phyloP scores from a whole-genome alignment of 1,140 invertebrate species.

The Neodiprion pinetum region DNA sequence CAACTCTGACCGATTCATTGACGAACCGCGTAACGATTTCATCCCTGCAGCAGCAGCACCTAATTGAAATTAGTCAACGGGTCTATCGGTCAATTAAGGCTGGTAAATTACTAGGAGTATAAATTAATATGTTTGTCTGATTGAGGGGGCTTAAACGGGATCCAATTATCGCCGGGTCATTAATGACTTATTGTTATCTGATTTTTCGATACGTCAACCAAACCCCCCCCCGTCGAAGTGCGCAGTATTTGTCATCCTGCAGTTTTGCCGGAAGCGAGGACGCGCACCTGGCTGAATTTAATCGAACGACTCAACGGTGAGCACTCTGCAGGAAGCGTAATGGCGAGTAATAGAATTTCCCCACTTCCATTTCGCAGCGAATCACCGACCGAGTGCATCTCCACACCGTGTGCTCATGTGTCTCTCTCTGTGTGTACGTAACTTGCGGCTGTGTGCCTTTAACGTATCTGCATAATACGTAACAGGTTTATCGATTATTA shows the following conservation, averaged over 20 bases:
- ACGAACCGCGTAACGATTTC: no score
- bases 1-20: no score
- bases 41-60: no score
- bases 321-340: background rate
- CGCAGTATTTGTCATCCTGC: background rate
- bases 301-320: background rate
- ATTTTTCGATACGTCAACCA: background rate
- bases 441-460: background rate
- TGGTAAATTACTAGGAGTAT: no score
- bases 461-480: background rate
- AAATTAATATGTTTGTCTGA: no score
- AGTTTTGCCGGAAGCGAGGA: background rate
- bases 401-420: background rate
- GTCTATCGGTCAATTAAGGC: no score
- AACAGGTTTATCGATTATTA: background rate
- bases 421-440: background rate
- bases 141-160: no score
- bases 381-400: background rate
- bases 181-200: conserved; percentile 6
- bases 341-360: conserved; percentile 1
- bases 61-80: no score
- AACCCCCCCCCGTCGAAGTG: background rate
- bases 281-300: background rate
- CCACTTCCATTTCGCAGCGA: background rate
- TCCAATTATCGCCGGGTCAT: background rate